Base-by-base conservation (phyloP, 2,797 vertebrate genomes). In the Neostethus bicornis region DNA sequence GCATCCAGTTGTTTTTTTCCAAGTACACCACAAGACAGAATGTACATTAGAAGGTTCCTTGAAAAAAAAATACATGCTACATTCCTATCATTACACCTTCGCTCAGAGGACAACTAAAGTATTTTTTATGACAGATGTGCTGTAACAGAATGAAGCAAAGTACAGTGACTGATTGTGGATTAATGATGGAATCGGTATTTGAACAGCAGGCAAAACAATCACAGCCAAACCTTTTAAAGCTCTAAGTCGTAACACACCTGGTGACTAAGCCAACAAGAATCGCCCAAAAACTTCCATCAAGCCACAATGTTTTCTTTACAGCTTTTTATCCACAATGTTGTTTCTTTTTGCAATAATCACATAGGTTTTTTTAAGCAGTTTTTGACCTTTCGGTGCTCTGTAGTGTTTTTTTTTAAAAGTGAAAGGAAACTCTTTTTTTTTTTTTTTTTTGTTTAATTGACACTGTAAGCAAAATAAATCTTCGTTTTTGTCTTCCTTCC, bases 221-320 rank as follows among this genome's bases (percentile, higher is more conserved):
- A 66, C 35, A 3, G 34, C 23, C 5, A 9, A 26, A 26, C 19
- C 37, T 39, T 31, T 47, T n/a, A 9, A 8, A 26, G 13, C 26
- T 51, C 13, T 34, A 42, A 41, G 44, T 35, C 31, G 48, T 29
- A 53, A 66, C 41, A 20, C 16, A 65, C 58, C 53, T 51, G 68
- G 34, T 75, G 74, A 80, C 68, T 76, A 57, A 73, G 39, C 34
- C 26, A 2, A 47, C 39, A 70, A 53, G 31, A 17, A 61, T 81
- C 65, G 56, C 26, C 21, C 28, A 43, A 17, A 45, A 17, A 45
- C 44, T 57, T 73, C 70, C 59, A 57, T 66, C 9, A 17, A 21
- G 23, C 28, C 56, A 31, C 41, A 60, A 38, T 50, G 70, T 78
- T 79, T 81, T 79, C 63, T 77, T 64, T 66, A 43, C 0, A 20